phyloP scores from a whole-genome alignment of 2,888 invertebrate genomes.

The Celastrina argiolus region DNA sequence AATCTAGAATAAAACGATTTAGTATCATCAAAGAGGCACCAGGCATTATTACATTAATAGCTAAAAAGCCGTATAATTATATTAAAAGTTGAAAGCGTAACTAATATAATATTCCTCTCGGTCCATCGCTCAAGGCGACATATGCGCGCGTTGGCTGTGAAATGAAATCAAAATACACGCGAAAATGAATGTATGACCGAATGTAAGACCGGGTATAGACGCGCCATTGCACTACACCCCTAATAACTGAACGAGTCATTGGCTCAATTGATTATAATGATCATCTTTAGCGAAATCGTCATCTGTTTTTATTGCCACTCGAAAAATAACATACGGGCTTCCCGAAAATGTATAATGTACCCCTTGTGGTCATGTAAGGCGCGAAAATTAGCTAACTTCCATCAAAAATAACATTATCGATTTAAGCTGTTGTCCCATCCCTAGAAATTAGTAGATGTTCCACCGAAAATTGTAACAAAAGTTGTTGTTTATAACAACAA shows the following conservation, averaged over 20 bases:
- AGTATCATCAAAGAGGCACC: constrained; percentile 1
- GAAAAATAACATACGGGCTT: background rate
- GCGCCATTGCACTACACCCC: constrained; percentile 17
- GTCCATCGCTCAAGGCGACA: constrained; percentile 34
- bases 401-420: too few relatives aligned
- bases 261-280: constrained; percentile 16
- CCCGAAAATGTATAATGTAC: background rate
- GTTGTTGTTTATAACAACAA: background rate
- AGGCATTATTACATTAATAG: background rate
- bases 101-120: constrained; percentile 22
- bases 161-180: constrained; percentile 39
- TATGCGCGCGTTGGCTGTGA: constrained; percentile 38
- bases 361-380: background rate
- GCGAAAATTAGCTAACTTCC: too few relatives aligned
- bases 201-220: background rate
- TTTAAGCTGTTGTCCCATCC: background rate
- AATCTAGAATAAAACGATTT: background rate
- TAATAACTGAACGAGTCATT: constrained; percentile 12
- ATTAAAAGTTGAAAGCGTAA: constrained; percentile 18
- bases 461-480: background rate
- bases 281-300: background rate
- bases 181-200: constrained; percentile 35
- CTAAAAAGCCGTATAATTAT: constrained; percentile 11
- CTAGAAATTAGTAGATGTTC: background rate
- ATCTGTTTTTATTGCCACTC: constrained; percentile 8